Conservation (phyloP, 2,113 vertebrate species). For the Natator depressus region DNA sequence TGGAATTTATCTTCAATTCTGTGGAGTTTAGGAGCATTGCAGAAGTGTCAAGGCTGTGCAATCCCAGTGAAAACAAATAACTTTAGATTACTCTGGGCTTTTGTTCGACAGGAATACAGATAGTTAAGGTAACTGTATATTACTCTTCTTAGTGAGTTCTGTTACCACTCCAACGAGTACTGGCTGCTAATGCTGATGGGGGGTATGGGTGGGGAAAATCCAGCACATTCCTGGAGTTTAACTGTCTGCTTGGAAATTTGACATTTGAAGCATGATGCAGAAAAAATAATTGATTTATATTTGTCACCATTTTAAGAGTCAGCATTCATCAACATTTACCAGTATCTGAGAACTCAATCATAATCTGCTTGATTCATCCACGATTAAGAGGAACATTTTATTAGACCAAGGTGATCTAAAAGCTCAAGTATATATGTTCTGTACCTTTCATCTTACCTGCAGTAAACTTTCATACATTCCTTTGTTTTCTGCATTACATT, state of each 20-base stretch:
- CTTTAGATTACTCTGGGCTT: no score
- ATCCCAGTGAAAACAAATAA: neutral
- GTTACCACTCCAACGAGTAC: neutral
- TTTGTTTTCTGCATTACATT: neutral
- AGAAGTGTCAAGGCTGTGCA: neutral
- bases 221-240: neutral
- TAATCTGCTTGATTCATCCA: no score
- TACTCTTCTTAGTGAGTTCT: fast-evolving
- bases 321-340: neutral
- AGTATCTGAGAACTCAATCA: no score
- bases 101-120: neutral
- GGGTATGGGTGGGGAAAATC: fast-evolving
- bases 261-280: neutral
- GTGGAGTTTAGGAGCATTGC: neutral
- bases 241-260: neutral
- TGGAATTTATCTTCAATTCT: neutral
- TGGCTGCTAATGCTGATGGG: neutral
- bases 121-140: neutral
- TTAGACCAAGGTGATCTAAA: neutral
- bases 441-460: neutral
- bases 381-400: neutral
- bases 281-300: neutral
- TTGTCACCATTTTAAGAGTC: neutral
- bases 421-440: neutral
- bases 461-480: neutral